Percentiles rank a stretch among this genome's conserved stretches.
phyloP scores from a whole-genome alignment of 1,140 invertebrate genomes.

The Hylaeus volcanicus region DNA sequence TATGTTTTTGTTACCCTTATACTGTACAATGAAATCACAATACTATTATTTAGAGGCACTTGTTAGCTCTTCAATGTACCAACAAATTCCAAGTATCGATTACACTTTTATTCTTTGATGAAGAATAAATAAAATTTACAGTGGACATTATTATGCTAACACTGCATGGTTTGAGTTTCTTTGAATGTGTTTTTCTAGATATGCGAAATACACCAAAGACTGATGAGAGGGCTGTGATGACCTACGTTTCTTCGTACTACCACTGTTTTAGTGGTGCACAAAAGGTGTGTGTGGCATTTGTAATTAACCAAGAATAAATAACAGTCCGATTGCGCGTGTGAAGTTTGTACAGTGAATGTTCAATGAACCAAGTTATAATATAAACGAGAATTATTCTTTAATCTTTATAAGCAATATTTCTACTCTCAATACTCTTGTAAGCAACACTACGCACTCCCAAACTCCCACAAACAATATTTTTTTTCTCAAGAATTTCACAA shows the following conservation, averaged over 20 bases:
- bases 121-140: constrained; percentile 36
- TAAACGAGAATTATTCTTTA: not conserved
- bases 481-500: too few species aligned
- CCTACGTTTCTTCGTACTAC: constrained; percentile 99
- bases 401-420: too few species aligned
- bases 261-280: constrained; percentile 99
- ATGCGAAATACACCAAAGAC: constrained; percentile 98
- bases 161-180: constrained; percentile 79
- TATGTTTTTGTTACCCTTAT: not conserved
- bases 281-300: constrained; percentile 88
- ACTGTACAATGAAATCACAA: constrained; percentile 1
- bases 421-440: too few species aligned
- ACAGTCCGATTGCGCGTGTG: not conserved
- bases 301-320: constrained; percentile 52
- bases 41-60: constrained; percentile 20
- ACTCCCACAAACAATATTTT: too few species aligned
- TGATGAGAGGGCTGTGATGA: constrained; percentile 99
- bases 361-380: not conserved
- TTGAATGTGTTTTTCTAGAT: constrained; percentile 88
- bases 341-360: not conserved
- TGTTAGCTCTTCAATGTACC: not conserved
- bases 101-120: not conserved
- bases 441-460: too few species aligned
- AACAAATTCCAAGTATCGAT: not conserved
- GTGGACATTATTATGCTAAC: constrained; percentile 63